These are phyloP conservation scores for Adoxophyes honmai DNA, from an alignment of 1,140 invertebrate species.

Conservation along the genomic window DNA sequence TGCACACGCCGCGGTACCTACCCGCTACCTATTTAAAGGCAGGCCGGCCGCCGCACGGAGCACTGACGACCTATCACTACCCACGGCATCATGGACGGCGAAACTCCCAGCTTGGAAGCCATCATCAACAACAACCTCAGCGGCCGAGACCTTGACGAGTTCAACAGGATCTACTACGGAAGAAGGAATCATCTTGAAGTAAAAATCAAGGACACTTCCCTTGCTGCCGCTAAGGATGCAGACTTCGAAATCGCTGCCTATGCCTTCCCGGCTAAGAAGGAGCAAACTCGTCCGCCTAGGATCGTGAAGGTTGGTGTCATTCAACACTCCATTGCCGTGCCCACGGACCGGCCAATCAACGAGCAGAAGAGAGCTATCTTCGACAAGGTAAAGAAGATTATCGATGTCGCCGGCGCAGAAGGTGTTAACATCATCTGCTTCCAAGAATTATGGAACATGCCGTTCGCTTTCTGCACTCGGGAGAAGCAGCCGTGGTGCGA, in stretches of 20 bases:
- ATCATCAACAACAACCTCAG: constrained; percentile 70
- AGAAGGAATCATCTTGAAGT: constrained; percentile 55
- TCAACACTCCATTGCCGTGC: constrained; percentile 91
- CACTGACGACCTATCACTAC: constrained; percentile 22
- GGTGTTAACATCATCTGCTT: constrained; percentile 96
- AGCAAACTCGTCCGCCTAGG: constrained; percentile 84
- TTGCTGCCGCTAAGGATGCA: constrained; percentile 67
- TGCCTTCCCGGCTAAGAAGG: constrained; percentile 80
- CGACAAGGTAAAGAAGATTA: constrained; percentile 87
- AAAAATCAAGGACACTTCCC: constrained; percentile 53
- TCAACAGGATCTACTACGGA: constrained; percentile 89
- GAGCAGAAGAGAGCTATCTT: constrained; percentile 91
- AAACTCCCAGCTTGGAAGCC: constrained; percentile 62
- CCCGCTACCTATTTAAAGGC: constrained; percentile 44
- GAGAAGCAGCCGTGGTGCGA: constrained; percentile 98
- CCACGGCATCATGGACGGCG: constrained; percentile 49
- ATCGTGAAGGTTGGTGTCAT: constrained; percentile 92
- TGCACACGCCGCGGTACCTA: constrained; percentile 20
- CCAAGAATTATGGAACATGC: constrained; percentile 99
- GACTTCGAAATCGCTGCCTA: constrained; percentile 90
- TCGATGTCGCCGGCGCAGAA: constrained; percentile 87
- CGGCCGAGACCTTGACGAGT: constrained; percentile 82
- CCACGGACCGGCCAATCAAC: constrained; percentile 86
- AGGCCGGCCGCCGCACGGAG: constrained; percentile 33
- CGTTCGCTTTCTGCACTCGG: constrained; percentile 98